Evolutionary conservation across 2,888 invertebrate genomes (phyloP), one percentile per base, ranked within the genome.

Genomic region (Polyommatus iphigenia): DNA sequence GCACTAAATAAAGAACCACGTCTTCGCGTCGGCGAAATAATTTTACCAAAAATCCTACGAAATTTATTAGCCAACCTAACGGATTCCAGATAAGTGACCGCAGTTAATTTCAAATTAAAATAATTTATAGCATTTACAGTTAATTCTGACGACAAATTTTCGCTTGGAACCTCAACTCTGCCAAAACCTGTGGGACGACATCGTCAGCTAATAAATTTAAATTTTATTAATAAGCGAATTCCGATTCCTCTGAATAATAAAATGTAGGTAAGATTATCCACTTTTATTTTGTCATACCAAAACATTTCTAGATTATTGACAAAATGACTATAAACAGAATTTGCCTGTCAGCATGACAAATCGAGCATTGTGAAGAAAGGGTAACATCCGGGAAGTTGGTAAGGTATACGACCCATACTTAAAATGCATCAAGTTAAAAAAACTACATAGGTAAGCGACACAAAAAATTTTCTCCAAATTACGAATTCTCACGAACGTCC

Each of bases 111-210:
- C 67, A 29, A 67, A 67, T 67, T 67, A 67, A 67, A 29, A 29
- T 67, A 67, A 67, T 67, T 67, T 67, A 67, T 67, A 67, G 67
- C 67, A 32, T 67, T 67, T 67, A 67, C 67, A 29, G 67, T 67
- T 67, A 67, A 1, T 15, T 15, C 67, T 6, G 29, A 15, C 67
- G 67, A 67, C 67, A 67, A 67, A 67, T 67, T 67, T 67, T 67
- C 15, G 67, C 29, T 67, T 67, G 29, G 62, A 29, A 59, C 20
- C 20, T 67, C 57, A 8, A n/a, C n/a, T 59, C 18, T 5, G 29
- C 67, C 67, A 67, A 15, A 67, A 67, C 67, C 67, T 67, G 67
- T 7, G 29, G 32, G 67, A 15, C 67, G 67, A 67, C 67, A 67
- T 67, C 67, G 29, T 67, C 29, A 67, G 67, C 67, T 10, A 18